Conservation (phyloP, 1,140 invertebrate genomes). For the Lucilia cuprina region DNA sequence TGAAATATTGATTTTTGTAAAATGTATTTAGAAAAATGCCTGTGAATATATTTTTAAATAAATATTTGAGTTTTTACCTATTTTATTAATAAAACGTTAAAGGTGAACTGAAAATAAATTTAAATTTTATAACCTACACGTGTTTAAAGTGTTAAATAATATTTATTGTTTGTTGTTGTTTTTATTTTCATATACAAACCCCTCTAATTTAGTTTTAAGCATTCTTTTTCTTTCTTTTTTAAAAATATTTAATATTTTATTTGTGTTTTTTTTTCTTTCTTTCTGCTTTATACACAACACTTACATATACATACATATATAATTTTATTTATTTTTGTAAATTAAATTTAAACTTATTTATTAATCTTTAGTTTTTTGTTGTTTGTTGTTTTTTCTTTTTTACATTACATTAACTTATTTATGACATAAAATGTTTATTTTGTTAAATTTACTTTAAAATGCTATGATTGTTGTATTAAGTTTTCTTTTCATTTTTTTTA, state of each 20-base stretch:
- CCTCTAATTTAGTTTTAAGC: no score
- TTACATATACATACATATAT: neutral
- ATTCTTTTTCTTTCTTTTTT: no score
- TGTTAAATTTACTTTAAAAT: neutral
- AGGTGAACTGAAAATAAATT: neutral
- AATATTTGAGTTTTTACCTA: neutral
- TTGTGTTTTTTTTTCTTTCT: constrained; percentile 40
- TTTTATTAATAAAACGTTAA: neutral
- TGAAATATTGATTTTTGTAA: neutral
- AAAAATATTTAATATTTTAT: no score
- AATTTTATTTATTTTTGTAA: neutral
- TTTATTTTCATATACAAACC: neutral
- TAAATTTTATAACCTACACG: neutral
- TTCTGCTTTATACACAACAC: constrained; percentile 35
- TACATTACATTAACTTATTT: neutral
- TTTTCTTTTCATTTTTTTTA: neutral
- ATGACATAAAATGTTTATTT: neutral
- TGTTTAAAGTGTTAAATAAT: neutral
- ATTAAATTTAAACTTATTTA: neutral
- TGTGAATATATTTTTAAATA: neutral
- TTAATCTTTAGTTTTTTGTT: neutral
- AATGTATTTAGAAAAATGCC: neutral
- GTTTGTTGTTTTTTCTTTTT: no score
- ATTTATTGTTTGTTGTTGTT: neutral
- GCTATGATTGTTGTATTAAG: neutral